phyloP scores from a whole-genome alignment of 23 tunicate genomes.

The Phallusia fumigata region DNA sequence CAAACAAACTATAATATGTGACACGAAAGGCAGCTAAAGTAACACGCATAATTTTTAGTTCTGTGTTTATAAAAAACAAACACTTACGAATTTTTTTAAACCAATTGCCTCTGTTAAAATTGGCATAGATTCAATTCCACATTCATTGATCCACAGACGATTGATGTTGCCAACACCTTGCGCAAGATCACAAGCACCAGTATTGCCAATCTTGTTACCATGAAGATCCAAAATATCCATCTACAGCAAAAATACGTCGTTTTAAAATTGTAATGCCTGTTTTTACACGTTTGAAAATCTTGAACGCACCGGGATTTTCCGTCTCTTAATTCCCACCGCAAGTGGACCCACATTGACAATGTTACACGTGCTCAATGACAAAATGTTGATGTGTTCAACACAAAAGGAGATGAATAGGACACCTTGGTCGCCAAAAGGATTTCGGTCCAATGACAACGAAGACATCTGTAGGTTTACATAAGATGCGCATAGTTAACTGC shows the following conservation, averaged over 20 bases:
- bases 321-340: too few species aligned
- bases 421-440: not conserved
- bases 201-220: not conserved
- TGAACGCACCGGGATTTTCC: not conserved
- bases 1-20: too few species aligned
- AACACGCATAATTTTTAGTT: too few species aligned
- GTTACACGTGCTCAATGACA: not conserved
- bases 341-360: too few species aligned
- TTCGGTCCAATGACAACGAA: not conserved
- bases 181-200: not conserved
- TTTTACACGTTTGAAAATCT: not conserved
- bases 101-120: too few species aligned
- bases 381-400: not conserved
- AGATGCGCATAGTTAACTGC: not conserved
- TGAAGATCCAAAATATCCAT: not conserved
- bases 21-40: too few species aligned
- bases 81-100: too few species aligned
- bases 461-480: not conserved
- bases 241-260: not conserved
- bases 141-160: not conserved
- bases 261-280: too few species aligned
- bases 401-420: not conserved
- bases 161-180: not conserved
- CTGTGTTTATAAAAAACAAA: too few species aligned
- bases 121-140: not conserved